A percentile compares a stretch with the other conserved stretches of the same genome.
These are phyloP conservation scores for Ceratosolen solmsi DNA, from an alignment of 1,140 invertebrate genomes.

Conservation along the genomic window DNA sequence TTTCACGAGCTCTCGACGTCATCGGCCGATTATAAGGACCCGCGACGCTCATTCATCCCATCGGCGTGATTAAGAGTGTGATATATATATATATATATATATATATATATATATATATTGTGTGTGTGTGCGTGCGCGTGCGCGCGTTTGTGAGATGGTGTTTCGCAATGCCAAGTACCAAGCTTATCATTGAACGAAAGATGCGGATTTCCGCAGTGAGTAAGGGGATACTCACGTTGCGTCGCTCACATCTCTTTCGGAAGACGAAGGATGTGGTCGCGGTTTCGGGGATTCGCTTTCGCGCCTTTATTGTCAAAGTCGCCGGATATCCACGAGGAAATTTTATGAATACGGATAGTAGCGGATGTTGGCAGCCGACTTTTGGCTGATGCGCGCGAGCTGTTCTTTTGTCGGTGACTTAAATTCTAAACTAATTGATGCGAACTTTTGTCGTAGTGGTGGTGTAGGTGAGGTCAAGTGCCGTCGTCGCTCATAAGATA, in stretches of 20 bases:
- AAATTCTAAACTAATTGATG: too few species aligned
- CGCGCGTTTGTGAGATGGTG: too few species aligned
- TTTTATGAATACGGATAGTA: too few species aligned
- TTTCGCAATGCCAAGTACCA: not conserved
- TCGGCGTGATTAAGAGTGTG: too few species aligned
- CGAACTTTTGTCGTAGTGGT: not conserved
- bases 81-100: too few species aligned
- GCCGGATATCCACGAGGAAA: too few species aligned
- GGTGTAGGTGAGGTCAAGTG: too few species aligned
- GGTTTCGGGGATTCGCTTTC: slow-evolving; percentile 37
- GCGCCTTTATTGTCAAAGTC: not conserved
- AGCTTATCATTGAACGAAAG: not conserved
- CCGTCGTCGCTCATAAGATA: too few species aligned
- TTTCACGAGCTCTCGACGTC: slow-evolving; percentile 11
- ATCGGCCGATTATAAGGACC: not conserved
- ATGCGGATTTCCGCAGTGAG: not conserved
- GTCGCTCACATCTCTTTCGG: not conserved
- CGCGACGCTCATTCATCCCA: not conserved
- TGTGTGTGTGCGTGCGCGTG: too few species aligned
- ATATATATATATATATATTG: too few species aligned
- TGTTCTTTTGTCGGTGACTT: not conserved
- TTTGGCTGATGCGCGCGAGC: not conserved
- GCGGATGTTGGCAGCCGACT: not conserved
- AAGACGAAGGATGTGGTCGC: slow-evolving; percentile 30
- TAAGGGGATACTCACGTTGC: not conserved